A percentile compares a stretch with the other conserved stretches of the same genome.
These are phyloP conservation scores for Teleopsis dalmanni DNA, from an alignment of 1,140 invertebrate genomes.

Conservation along the genomic window DNA sequence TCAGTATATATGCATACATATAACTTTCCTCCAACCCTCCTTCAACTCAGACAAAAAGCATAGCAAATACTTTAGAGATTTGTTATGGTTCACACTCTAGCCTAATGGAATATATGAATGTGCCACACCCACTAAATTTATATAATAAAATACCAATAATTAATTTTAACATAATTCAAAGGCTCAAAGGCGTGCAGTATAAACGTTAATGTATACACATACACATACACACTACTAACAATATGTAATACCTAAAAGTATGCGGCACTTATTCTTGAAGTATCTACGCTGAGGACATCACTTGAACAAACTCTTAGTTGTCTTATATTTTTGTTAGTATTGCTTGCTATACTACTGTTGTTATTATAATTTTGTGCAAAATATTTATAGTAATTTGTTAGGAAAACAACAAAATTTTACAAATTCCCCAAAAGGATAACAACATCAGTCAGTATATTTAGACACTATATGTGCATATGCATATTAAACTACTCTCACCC, in stretches of 20 bases:
- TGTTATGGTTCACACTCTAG: background rate
- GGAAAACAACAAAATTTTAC: conserved; percentile 2
- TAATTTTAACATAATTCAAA: conserved; percentile 12
- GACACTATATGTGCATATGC: too few relatives aligned
- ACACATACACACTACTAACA: too few relatives aligned
- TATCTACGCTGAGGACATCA: too few relatives aligned
- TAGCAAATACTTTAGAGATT: background rate
- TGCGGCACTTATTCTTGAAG: too few relatives aligned
- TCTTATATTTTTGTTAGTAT: too few relatives aligned
- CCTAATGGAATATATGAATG: background rate
- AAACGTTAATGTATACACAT: too few relatives aligned
- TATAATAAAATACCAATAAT: conserved; percentile 8
- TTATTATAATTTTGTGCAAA: conserved; percentile 4
- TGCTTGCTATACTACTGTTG: conserved; percentile 3
- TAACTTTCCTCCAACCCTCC: background rate
- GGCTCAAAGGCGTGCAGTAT: background rate
- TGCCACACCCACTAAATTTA: background rate
- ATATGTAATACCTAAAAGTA: too few relatives aligned
- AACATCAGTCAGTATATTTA: background rate
- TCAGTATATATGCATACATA: background rate
- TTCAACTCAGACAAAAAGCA: background rate
- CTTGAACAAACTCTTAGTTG: too few relatives aligned
- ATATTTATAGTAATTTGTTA: conserved; percentile 9
- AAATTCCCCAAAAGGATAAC: conserved; percentile 6
- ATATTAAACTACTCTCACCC: too few relatives aligned